These are phyloP conservation scores for Campopleginae sp. DNA, from an alignment of 2,888 invertebrate species.

Conservation along the genomic window DNA sequence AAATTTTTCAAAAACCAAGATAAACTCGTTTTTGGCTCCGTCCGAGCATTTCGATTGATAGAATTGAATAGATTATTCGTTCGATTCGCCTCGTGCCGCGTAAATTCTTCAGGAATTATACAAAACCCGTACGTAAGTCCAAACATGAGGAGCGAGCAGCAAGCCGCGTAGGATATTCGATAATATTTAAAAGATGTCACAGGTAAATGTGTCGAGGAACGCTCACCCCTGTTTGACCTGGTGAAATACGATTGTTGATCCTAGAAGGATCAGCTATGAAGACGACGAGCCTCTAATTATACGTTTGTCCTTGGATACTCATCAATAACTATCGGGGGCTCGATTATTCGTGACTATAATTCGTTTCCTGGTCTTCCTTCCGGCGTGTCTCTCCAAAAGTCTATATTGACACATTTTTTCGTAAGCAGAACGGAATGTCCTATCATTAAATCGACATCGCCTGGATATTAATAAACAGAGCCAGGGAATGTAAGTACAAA, in stretches of 20 bases:
- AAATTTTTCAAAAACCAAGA: neutral
- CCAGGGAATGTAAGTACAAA: constrained; percentile 53
- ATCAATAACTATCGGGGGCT: constrained; percentile 64
- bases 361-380: constrained; percentile 7
- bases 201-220: constrained; percentile 45
- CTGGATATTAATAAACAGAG: constrained; percentile 23
- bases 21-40: neutral
- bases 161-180: constrained; percentile 4
- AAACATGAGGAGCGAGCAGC: neutral
- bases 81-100: neutral
- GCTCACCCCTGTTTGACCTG: constrained; percentile 69
- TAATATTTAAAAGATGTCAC: constrained; percentile 57
- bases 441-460: constrained; percentile 62
- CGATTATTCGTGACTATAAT: constrained; percentile 27
- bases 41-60: neutral
- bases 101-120: constrained; percentile 16
- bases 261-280: constrained; percentile 17
- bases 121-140: constrained; percentile 2
- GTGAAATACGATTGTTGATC: constrained; percentile 66
- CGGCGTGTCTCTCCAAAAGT: constrained; percentile 53
- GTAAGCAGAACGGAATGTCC: constrained; percentile 30
- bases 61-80: neutral
- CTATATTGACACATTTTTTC: constrained; percentile 59
- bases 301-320: constrained; percentile 75
- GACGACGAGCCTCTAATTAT: constrained; percentile 70